A percentile compares a stretch with the other conserved stretches of the same genome.
Evolutionary conservation across 2,797 vertebrate species (phyloP).

Genomic region (Tragelaphus eurycerus): DNA sequence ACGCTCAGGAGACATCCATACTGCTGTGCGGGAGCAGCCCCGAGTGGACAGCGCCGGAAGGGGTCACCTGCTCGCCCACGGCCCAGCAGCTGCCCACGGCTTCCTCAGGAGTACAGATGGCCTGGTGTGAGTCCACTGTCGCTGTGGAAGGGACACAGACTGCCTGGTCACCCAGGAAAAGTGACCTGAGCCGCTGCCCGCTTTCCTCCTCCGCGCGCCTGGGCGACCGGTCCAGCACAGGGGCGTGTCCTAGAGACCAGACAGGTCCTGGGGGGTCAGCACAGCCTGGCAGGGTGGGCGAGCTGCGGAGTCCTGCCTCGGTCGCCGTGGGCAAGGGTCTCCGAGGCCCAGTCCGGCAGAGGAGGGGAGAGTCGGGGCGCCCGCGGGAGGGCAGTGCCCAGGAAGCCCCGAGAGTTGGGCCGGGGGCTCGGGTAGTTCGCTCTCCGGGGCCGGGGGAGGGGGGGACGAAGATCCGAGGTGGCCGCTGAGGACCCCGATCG

Average conservation of each 20-base stretch:
- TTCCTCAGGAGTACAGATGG: not conserved
- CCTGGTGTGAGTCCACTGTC: not conserved
- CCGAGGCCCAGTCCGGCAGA: not conserved
- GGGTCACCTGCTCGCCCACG: not conserved
- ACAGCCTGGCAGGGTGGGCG: not conserved
- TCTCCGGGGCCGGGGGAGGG: no score
- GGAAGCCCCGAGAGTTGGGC: not conserved
- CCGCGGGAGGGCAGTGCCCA: not conserved
- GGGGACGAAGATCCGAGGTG: not conserved
- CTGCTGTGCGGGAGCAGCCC: not conserved
- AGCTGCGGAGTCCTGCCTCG: not conserved
- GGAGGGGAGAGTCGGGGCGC: not conserved
- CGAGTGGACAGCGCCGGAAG: not conserved
- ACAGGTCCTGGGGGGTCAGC: not conserved
- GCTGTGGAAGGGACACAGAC: not conserved
- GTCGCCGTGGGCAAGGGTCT: not conserved
- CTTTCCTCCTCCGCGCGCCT: not conserved
- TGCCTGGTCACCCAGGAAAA: not conserved
- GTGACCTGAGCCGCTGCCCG: not conserved
- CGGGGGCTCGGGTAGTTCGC: not conserved
- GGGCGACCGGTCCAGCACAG: not conserved
- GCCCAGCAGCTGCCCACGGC: not conserved
- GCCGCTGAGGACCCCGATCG: not conserved
- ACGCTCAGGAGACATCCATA: not conserved
- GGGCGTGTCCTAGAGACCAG: not conserved